Base-by-base conservation (phyloP, 2,888 invertebrate genomes). In the Syrphus vitripennis region DNA sequence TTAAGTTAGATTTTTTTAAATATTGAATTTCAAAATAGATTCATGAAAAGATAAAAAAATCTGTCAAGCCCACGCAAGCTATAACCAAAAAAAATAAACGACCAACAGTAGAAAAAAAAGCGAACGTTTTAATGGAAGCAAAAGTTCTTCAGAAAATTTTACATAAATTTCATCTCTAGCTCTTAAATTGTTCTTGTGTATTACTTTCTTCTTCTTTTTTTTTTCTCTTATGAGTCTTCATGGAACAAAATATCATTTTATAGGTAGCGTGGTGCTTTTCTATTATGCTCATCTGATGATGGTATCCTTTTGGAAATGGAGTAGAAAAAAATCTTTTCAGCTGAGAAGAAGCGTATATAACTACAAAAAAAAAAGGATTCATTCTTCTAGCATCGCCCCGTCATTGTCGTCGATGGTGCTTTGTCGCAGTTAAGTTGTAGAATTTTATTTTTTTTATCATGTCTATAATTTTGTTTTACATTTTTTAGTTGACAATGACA, bases 401-500 rank as follows among this genome's bases (percentile, higher is more conserved):
- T 5, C 29, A 6, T 5, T 6, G 29, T 29, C 29, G 14, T 50
- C 50, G 14, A 50, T 50, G 6, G 16, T 57, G 31, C 42, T 57
- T 26, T 57, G 21, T 63, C 71, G 61, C 37, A 40, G 21, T 48
- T 6, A 55, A 55, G 16, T 31, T 55, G 5, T 55, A 31, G 2
- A 3, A 2, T 55, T 55, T 31, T 12, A 19, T 1, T 48, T 29
- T 29, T 29, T 29, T 29, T 29, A 3, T 34, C 12, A 0, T 50
- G 14, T 50, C 50, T 26, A 7, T 26, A 6, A 12, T 24, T 26
- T 45, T 61, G 26, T 55, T 34, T 12, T 12, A 55, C 59, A 45
- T 59, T 63, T 59, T n/a, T 63, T 61, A 19, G 57, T 40, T 74
- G 72, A 72, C 72, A 79, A 57, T 71, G 71, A 71, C 71, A 80